These are phyloP conservation scores for Vespertilio murinus DNA, from an alignment of 2,797 vertebrate genomes.

Conservation along the genomic window DNA sequence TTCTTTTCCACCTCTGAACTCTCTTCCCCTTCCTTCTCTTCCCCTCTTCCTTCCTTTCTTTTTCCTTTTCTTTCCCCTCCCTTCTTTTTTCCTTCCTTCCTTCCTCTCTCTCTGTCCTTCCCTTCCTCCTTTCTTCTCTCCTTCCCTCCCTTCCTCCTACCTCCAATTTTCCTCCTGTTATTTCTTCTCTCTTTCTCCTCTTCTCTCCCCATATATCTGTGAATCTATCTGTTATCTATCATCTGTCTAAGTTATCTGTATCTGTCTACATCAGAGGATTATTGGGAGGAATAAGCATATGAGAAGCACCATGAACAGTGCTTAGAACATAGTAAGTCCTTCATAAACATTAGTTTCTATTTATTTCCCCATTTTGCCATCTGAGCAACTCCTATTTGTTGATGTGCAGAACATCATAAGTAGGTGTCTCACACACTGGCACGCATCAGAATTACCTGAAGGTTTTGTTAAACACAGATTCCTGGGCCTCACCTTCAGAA, in stretches of 20 bases:
- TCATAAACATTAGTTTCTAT: background rate
- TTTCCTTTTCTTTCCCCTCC: background rate
- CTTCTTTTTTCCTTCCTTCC: no score
- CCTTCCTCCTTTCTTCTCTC: background rate
- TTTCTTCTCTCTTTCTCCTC: background rate
- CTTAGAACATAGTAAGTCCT: background rate
- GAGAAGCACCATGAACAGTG: background rate
- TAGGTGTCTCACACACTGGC: background rate
- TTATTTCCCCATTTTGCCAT: background rate
- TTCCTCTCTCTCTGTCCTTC: no score
- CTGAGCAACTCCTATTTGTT: background rate
- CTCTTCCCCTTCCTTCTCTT: background rate
- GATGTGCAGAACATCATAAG: background rate
- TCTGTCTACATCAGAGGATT: background rate
- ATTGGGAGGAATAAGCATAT: background rate
- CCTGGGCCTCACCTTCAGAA: background rate
- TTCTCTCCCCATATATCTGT: no score
- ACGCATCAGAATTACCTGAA: background rate
- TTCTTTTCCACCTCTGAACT: background rate
- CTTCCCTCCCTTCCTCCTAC: background rate
- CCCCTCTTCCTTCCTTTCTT: background rate
- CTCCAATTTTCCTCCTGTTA: no score
- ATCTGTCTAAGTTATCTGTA: background rate
- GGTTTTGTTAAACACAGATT: background rate
- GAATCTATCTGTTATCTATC: background rate